Base-by-base conservation (phyloP, 1,140 invertebrate species). In the Hormaphis cornu region DNA sequence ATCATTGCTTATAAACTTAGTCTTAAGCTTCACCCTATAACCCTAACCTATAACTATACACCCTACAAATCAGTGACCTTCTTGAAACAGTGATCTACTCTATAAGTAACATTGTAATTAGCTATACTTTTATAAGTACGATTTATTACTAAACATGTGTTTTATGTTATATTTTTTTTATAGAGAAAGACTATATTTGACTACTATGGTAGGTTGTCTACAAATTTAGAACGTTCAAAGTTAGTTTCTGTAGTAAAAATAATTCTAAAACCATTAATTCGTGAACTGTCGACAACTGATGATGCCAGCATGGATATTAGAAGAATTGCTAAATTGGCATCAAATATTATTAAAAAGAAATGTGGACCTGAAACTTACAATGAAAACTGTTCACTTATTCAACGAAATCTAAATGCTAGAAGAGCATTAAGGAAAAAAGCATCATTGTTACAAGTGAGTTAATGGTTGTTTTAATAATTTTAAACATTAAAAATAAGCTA, bases 171-270 rank as follows among this genome's bases (percentile, higher is more conserved):
- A 3, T 35, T 50, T 73, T 75, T 53, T 50, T 54, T 75, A 0
- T 70, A 89, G 86, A 80, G 88, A 71, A 81, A 78, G 16, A 81
- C 83, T 66, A 80, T 87, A 18, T 89, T 90, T 69, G 87, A 87
- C 72, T 90, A 86, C 77, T 82, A 88, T n/a, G 87, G 85, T 33
- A 87, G 85, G 1, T 72, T 89, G 12, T 75, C 81, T 20, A 76
- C 83, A 5, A 81, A 83, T 44, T 76, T 89, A 12, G 82, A 82
- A 6, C 71, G 81, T 26, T 79, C 84, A 1, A 76, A 78, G 37
- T 72, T 90, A 7, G 74, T 78, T 1, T 75, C 79, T 2, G 74
- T 86, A 54, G 74, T 86, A 16, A 78, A 78, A 63, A 78, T 82
- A 56, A 78, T 90, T 14, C 76, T 91, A 70, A 81, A 84, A 26